Base-by-base conservation (phyloP, 2,113 vertebrate genomes). In the Phalacrocorax aristotelis region DNA sequence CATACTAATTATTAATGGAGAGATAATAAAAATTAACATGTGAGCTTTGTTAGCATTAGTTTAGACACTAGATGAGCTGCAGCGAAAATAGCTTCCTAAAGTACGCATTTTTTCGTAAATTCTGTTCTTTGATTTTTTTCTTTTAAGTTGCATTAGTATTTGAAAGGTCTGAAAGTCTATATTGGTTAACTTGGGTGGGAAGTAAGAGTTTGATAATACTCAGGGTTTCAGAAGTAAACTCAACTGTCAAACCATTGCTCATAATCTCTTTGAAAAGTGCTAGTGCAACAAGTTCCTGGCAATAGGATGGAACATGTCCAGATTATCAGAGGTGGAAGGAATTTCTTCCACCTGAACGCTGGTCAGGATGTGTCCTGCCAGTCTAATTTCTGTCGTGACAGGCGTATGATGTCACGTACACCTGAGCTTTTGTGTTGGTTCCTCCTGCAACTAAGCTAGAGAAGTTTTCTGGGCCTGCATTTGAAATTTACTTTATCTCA, bases 41-140 rank as follows among this genome's bases (percentile, higher is more conserved):
- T 30, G 20, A 54, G 19, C 13, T 91, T 76, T 89, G 38, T 57
- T 79, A 91, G 20, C 30, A 9, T 83, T 70, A 49, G 6, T 80
- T 32, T 89, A 34, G 54, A 32, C 11, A 70, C 40, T 34, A 93
- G 18, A 48, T 49, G 52, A 87, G 20, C 42, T 78, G 27, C 72
- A 48, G n/a, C 79, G 48, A 68, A 71, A 3, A 40, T 21, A 60
- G 13, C 17, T 91, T 83, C 46, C 18, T 46, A 40, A 94, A 90
- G 32, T 42, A 52, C 0, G 4, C 7, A 2, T 20, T 5, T 15
- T 42, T 48, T 48, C 7, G 19, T 18, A 44, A 66, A 32, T 76
- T 55, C 26, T 64, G 6, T 72, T 15, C 38, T 72, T 60, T 4
- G 8, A 11, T 66, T 57, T 29, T 57, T 57, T 57, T 57, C 32